These are phyloP conservation scores for Teleogryllus oceanicus DNA, from an alignment of 2,888 invertebrate genomes.

Conservation along the genomic window DNA sequence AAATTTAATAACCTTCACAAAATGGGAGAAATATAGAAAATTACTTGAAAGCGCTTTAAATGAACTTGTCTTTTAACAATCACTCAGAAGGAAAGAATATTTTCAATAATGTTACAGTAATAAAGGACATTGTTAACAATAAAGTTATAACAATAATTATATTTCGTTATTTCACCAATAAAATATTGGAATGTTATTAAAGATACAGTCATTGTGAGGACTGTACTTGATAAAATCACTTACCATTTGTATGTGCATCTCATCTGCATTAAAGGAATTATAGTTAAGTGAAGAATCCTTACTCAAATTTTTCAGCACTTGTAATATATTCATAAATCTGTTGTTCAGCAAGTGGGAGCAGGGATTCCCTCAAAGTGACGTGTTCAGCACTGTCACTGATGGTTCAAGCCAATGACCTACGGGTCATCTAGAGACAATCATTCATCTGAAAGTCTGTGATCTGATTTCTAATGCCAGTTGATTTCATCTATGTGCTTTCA, in stretches of 20 bases:
- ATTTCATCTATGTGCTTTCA: background rate
- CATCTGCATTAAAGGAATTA: background rate
- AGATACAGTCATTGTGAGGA: background rate
- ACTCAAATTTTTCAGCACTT: background rate
- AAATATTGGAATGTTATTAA: background rate
- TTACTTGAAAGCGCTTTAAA: background rate
- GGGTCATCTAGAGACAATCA: slow-evolving; percentile 18
- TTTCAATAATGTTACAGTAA: slow-evolving; percentile 3
- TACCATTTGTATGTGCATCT: background rate
- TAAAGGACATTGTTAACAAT: background rate
- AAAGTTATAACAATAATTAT: slow-evolving; percentile 2
- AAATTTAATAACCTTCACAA: background rate
- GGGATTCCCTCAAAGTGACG: background rate
- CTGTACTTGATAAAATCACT: background rate
- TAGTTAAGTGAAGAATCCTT: background rate
- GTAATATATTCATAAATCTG: slow-evolving; percentile 5
- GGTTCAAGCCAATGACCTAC: background rate
- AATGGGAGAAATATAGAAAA: background rate
- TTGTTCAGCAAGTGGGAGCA: background rate
- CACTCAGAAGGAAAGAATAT: background rate
- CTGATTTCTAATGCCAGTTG: background rate
- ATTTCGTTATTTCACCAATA: background rate
- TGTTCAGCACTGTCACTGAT: background rate
- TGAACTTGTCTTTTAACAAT: background rate
- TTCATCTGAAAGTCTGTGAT: slow-evolving; percentile 18